These are phyloP conservation scores for Drosophila elegans DNA, from an alignment of 1,140 invertebrate species.

Conservation along the genomic window DNA sequence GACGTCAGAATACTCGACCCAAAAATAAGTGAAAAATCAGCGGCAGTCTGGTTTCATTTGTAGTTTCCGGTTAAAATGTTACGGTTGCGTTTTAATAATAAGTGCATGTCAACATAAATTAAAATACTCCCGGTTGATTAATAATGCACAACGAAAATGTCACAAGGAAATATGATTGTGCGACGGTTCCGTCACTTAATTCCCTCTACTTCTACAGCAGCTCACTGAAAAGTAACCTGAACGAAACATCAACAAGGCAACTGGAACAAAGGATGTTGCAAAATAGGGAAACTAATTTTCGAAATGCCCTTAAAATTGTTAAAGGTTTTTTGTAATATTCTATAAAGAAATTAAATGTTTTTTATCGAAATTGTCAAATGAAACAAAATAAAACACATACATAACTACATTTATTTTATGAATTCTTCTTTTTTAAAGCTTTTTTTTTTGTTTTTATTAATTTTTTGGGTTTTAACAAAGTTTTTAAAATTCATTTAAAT, in stretches of 20 bases:
- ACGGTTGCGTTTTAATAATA: slow-evolving; percentile 62
- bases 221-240: slow-evolving; percentile 20
- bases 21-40: slow-evolving; percentile 18
- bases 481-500: too few species aligned
- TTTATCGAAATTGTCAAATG: too few species aligned
- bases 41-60: slow-evolving; percentile 35
- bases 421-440: too few species aligned
- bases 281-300: not conserved
- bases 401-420: too few species aligned
- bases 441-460: too few species aligned
- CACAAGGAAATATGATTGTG: slow-evolving; percentile 69
- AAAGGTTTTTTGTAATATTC: too few species aligned
- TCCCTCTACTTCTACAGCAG: slow-evolving; percentile 10
- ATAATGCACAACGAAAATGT: slow-evolving; percentile 76
- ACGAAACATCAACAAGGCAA: slow-evolving; percentile 19
- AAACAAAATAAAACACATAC: too few species aligned
- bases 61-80: slow-evolving; percentile 26
- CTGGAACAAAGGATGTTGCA: slow-evolving; percentile 15
- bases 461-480: too few species aligned
- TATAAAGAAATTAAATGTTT: too few species aligned
- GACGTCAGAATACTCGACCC: not conserved
- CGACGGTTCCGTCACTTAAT: slow-evolving; percentile 22
- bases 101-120: slow-evolving; percentile 80
- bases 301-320: slow-evolving; percentile 19
- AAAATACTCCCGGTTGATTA: slow-evolving; percentile 78